Percentiles rank a stretch among this genome's conserved stretches.
These are phyloP conservation scores for Staurois parvus DNA, from an alignment of 2,797 vertebrate species.

Conservation along the genomic window DNA sequence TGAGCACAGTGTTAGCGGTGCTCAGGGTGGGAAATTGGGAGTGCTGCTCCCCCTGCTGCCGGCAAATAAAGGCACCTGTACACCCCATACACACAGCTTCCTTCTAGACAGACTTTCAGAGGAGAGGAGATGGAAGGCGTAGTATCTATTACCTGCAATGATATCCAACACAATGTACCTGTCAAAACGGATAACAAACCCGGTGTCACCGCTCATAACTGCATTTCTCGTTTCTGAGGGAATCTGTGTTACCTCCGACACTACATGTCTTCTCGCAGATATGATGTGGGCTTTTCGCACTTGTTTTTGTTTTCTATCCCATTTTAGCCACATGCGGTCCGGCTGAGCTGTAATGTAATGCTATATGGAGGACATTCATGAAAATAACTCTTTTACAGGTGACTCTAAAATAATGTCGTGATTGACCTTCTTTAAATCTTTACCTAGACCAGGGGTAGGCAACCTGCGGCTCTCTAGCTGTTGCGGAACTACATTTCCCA, in stretches of 20 bases:
- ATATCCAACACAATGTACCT: conserved; percentile 17
- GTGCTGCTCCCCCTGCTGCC: background rate
- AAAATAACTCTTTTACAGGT: background rate
- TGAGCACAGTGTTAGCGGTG: conserved; percentile 61
- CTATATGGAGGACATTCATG: background rate
- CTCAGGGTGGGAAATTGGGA: background rate
- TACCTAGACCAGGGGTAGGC: too few species aligned
- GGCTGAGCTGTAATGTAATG: background rate
- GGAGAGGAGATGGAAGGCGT: conserved; percentile 37
- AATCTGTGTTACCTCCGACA: conserved; percentile 13
- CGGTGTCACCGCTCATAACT: background rate
- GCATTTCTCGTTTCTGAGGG: conserved; percentile 17
- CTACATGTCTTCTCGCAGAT: conserved; percentile 30
- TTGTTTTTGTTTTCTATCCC: background rate
- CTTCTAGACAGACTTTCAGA: conserved; percentile 32
- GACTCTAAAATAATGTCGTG: background rate
- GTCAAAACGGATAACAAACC: conserved; percentile 7
- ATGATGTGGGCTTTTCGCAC: conserved; percentile 8
- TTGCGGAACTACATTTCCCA: too few species aligned
- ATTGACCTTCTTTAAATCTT: background rate
- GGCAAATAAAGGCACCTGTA: conserved; percentile 22
- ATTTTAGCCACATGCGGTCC: background rate
- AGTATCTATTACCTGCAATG: conserved; percentile 33
- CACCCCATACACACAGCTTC: conserved; percentile 28
- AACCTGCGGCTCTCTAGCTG: too few species aligned